Conservation (phyloP, 64 coral and sea anemone species). For the Montipora sp. region DNA sequence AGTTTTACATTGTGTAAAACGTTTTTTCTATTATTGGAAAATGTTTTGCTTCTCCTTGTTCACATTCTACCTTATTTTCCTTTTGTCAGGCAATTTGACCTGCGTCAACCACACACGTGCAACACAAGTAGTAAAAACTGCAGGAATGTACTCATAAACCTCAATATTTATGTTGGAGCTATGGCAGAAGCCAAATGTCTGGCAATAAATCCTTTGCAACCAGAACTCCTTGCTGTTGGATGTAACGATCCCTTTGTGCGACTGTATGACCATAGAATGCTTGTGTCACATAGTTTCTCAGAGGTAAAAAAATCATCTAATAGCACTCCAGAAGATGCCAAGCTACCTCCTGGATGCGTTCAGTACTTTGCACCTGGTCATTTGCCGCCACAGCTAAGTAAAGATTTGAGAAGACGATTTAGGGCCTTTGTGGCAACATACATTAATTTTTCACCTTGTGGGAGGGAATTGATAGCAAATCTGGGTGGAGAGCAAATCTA, state of each 20-base stretch:
- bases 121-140: constrained; percentile 94
- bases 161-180: constrained; percentile 86
- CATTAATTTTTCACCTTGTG: constrained; percentile 86
- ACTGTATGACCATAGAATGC: constrained; percentile 94
- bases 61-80: neutral
- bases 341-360: constrained; percentile 82
- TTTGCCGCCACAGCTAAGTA: constrained; percentile 74
- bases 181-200: constrained; percentile 93
- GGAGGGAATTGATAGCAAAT: constrained; percentile 87
- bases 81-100: constrained; percentile 34
- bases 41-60: neutral
- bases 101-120: constrained; percentile 92
- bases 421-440: constrained; percentile 89
- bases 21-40: neutral
- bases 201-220: constrained; percentile 88
- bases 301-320: constrained; percentile 24
- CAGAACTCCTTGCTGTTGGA: constrained; percentile 89
- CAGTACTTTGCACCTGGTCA: constrained; percentile 94
- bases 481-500: constrained; percentile 97
- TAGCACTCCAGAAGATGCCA: constrained; percentile 59
- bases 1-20: no score
- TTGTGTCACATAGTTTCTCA: constrained; percentile 65
- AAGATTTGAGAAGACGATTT: constrained; percentile 79
- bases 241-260: constrained; percentile 97
- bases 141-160: constrained; percentile 94